phyloP scores from a whole-genome alignment of 2,888 invertebrate genomes.

The Rugalucina vietnamica region DNA sequence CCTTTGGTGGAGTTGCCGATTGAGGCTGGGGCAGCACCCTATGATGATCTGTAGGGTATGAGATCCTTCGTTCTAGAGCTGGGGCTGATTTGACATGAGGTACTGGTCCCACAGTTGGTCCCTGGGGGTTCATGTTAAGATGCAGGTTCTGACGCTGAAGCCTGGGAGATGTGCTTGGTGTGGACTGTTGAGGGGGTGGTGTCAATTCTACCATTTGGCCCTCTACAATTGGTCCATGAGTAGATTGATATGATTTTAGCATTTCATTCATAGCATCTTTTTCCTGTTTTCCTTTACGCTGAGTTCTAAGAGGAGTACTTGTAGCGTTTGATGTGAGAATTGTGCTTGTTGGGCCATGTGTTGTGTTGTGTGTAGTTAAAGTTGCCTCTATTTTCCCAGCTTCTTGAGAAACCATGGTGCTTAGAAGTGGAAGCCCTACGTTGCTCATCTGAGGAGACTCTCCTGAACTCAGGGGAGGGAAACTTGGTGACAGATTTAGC shows the following conservation, averaged over 20 bases:
- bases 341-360: too few species aligned
- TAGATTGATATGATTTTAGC: not conserved
- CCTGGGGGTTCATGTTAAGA: not conserved
- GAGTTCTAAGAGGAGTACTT: not conserved
- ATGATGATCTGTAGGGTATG: not conserved
- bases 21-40: not conserved
- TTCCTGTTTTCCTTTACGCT: not conserved
- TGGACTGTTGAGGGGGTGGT: not conserved
- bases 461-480: too few species aligned
- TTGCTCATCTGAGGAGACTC: too few species aligned
- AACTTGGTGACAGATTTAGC: too few species aligned
- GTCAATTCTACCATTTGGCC: too few species aligned
- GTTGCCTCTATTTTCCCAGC: too few species aligned
- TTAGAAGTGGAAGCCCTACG: too few species aligned
- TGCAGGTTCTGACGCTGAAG: not conserved
- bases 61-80: not conserved
- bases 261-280: constrained; percentile 9
- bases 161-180: not conserved
- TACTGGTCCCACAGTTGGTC: not conserved
- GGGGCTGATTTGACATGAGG: not conserved
- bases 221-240: not conserved
- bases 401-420: too few species aligned
- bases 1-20: not conserved
- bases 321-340: not conserved
- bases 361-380: too few species aligned